phyloP scores from a whole-genome alignment of 1,140 invertebrate species.

The Goniozus legneri region DNA sequence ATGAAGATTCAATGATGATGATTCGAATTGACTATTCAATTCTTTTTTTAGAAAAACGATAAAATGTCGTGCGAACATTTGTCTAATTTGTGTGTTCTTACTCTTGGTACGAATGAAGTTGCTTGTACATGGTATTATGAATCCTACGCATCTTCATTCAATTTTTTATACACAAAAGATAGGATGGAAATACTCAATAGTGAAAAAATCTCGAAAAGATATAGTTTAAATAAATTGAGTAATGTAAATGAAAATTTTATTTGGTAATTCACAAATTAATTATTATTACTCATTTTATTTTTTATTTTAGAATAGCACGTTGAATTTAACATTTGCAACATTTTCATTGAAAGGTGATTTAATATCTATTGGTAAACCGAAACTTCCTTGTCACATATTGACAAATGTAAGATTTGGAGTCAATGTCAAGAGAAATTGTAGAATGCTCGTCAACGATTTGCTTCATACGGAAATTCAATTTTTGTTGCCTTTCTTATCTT shows the following conservation, averaged over 20 bases:
- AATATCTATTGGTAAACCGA: slow-evolving; percentile 47
- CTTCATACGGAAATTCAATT: slow-evolving; percentile 56
- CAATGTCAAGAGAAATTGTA: slow-evolving; percentile 55
- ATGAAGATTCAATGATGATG: too few species aligned
- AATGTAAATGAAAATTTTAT: too few species aligned
- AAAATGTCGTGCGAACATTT: slow-evolving; percentile 64
- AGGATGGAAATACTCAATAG: slow-evolving; percentile 52
- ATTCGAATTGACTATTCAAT: too few species aligned
- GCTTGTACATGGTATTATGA: slow-evolving; percentile 56
- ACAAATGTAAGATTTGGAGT: slow-evolving; percentile 57
- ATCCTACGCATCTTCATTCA: slow-evolving; percentile 47
- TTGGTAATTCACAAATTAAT: too few species aligned
- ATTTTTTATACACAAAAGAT: slow-evolving; percentile 58
- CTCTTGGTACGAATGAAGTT: slow-evolving; percentile 56
- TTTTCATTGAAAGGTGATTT: slow-evolving; percentile 44
- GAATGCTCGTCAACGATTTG: slow-evolving; percentile 54
- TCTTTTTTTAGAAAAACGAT: slow-evolving; percentile 54
- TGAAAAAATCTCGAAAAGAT: slow-evolving; percentile 54
- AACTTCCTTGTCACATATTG: slow-evolving; percentile 51
- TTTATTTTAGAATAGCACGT: slow-evolving; percentile 44
- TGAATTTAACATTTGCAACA: slow-evolving; percentile 50
- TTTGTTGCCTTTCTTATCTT: slow-evolving; percentile 59
- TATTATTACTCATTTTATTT: slow-evolving; percentile 13
- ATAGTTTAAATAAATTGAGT: slow-evolving; percentile 52
- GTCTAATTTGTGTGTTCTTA: slow-evolving; percentile 67